A percentile compares a stretch with the other conserved stretches of the same genome.
These are phyloP conservation scores for Cacoxenus indagator DNA, from an alignment of 2,888 invertebrate species.

Conservation along the genomic window DNA sequence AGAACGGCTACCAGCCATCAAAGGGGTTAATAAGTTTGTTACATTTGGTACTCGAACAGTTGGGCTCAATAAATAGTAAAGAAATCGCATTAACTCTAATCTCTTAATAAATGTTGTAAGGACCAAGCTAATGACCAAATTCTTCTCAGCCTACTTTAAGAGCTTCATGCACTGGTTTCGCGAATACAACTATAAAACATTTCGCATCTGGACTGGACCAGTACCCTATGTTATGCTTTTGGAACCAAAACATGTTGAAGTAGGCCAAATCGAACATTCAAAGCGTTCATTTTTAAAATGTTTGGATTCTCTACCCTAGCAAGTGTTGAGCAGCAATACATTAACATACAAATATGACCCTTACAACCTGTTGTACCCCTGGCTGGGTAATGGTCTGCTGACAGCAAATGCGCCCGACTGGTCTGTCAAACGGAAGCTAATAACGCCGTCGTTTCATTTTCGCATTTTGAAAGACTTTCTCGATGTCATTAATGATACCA, in stretches of 20 bases:
- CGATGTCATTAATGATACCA: constrained; percentile 71
- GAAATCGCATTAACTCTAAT: neutral
- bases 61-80: neutral
- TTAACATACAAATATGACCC: constrained; percentile 70
- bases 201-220: constrained; percentile 41
- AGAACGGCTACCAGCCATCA: constrained; percentile 53
- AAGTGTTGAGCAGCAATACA: constrained; percentile 61
- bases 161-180: constrained; percentile 32
- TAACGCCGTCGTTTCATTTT: constrained; percentile 71
- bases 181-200: constrained; percentile 32
- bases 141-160: constrained; percentile 34
- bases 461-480: constrained; percentile 51
- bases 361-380: constrained; percentile 67
- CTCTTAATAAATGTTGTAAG: neutral
- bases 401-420: constrained; percentile 70
- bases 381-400: constrained; percentile 71
- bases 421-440: constrained; percentile 71
- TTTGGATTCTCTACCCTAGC: constrained; percentile 31
- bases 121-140: neutral
- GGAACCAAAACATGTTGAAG: constrained; percentile 44
- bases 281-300: neutral
- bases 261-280: constrained; percentile 20
- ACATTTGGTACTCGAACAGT: too few relatives aligned
- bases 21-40: too few relatives aligned
- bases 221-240: constrained; percentile 39